Evolutionary conservation across 2,888 invertebrate genomes (phyloP), one percentile per base, ranked within the genome.

Genomic region (Conchocele bisecta): DNA sequence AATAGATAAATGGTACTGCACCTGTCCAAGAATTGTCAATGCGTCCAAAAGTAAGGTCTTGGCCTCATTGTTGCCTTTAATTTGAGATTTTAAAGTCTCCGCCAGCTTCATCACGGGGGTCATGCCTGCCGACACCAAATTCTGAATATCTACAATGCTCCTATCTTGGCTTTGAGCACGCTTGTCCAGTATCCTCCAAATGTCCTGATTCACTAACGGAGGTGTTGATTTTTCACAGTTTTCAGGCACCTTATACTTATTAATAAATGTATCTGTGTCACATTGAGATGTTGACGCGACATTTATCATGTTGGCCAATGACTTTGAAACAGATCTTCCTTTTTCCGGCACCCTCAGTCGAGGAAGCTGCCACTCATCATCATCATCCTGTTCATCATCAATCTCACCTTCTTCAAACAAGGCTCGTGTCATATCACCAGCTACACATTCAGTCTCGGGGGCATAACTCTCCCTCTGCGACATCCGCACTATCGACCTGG

Each of bases 11-110:
- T 48, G 28, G 17, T 20, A 48, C 29, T 48, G 48, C 15, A 22
- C 48, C 48, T 48, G 48, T 28, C 48, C 48, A 13, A 48, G 6
- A 3, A 48, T 9, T 5, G 48, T 48, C n/a, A 48, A n/a, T n/a
- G 48, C 6, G 22, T 48, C 48, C 28, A 31, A 28, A 28, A 28
- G 3, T 2, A 48, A 3, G 5, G 3, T 4, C 17, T 17, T 48
- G 6, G 29, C 48, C n/a, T 28, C 9, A 9, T 28, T 9, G 31
- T 5, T 48, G 17, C 5, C 11, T 7, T 6, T 6, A 7, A 48
- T 48, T 5, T 5, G 28, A 5, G n/a, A n/a, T 17, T 48, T 48
- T 3, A 48, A 31, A 5, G 22, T 7, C 4, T 24, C 6, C 17
- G 17, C 4, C 9, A 48, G 15, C 9, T 48, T 2, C 28, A 48